Evolutionary conservation across 2,888 invertebrate genomes (phyloP).

Genomic region (Drosophila buzzatii): DNA sequence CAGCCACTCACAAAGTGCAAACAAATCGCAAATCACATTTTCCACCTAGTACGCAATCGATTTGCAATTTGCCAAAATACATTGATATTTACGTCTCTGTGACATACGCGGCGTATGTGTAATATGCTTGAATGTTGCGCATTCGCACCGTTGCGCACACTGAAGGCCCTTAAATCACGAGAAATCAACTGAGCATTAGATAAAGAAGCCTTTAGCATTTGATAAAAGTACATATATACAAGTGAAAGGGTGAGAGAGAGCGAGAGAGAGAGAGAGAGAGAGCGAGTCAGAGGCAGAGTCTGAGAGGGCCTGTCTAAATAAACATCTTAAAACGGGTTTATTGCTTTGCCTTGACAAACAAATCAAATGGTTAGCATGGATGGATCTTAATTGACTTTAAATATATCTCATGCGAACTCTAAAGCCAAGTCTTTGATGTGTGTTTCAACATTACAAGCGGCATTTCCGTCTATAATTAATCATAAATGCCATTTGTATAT

Average conservation of each 20-base stretch:
- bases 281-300: rapidly evolving
- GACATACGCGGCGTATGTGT: constrained; percentile 13
- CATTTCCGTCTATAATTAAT: neutral
- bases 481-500: neutral
- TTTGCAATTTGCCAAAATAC: constrained; percentile 15
- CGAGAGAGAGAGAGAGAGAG: neutral
- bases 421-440: constrained; percentile 1
- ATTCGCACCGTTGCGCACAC: constrained; percentile 57
- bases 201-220: constrained; percentile 14
- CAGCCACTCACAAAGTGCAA: constrained; percentile 20
- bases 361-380: neutral
- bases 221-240: constrained; percentile 20
- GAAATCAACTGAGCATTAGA: constrained; percentile 18
- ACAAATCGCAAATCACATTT: constrained; percentile 32
- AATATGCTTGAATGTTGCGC: constrained; percentile 34
- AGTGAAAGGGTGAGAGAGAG: neutral
- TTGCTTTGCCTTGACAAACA: constrained; percentile 9
- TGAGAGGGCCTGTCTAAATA: neutral
- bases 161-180: neutral
- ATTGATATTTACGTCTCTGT: constrained; percentile 6
- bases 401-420: neutral
- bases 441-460: neutral
- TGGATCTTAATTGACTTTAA: constrained; percentile 1
- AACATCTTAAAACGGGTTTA: neutral
- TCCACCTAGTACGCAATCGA: constrained; percentile 31